phyloP scores from a whole-genome alignment of 2,113 vertebrate genomes.

The Tragelaphus strepsiceros region DNA sequence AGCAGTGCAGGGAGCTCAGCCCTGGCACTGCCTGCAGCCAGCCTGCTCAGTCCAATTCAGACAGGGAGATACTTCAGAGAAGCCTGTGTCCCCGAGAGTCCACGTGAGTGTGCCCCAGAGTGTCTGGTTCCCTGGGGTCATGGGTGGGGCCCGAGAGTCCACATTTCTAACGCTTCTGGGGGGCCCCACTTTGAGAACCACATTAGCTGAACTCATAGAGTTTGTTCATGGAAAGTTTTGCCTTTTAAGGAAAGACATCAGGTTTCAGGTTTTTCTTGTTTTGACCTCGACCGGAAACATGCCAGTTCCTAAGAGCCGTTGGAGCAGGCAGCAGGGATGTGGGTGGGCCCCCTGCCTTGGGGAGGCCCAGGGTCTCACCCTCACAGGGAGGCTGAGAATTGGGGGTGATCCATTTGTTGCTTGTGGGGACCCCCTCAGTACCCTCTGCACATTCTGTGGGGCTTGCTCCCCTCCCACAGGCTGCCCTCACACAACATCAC shows the following conservation, averaged over 20 bases:
- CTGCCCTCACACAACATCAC: rapidly evolving
- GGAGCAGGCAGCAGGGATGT: rapidly evolving
- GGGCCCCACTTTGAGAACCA: background rate
- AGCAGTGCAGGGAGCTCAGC: too few relatives aligned
- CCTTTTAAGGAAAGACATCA: background rate
- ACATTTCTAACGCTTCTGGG: background rate
- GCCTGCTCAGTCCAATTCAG: background rate
- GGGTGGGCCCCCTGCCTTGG: background rate
- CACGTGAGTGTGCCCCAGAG: background rate
- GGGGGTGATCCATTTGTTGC: rapidly evolving
- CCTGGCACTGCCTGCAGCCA: background rate
- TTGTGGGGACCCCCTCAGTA: rapidly evolving
- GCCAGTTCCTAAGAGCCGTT: rapidly evolving
- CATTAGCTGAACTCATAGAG: rapidly evolving
- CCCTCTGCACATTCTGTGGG: rapidly evolving
- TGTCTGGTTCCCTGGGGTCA: rapidly evolving
- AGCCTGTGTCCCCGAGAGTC: background rate
- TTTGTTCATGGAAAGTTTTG: rapidly evolving
- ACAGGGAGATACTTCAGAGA: background rate
- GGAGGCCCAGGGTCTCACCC: too few relatives aligned
- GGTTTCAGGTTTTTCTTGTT: background rate
- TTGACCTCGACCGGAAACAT: background rate
- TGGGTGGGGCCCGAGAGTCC: background rate
- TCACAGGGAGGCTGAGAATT: background rate
- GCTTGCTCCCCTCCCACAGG: rapidly evolving